Evolutionary conservation across 2,113 vertebrate species (phyloP).

Genomic region (Semicossyphus pulcher): DNA sequence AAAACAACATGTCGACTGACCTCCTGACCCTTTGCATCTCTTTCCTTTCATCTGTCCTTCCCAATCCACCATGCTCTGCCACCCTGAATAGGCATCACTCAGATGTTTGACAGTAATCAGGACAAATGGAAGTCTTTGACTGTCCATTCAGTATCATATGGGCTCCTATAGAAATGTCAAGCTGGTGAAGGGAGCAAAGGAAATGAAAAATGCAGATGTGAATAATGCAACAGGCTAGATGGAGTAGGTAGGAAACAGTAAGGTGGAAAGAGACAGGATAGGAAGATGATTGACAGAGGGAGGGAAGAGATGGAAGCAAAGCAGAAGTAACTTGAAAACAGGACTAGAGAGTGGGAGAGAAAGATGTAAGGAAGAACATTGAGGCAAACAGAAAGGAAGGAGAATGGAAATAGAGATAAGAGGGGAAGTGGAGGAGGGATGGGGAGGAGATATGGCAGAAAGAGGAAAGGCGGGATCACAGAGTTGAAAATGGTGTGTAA

Average conservation of each 20-base stretch:
- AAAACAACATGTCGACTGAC: conserved; percentile 59
- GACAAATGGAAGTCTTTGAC: conserved; percentile 57
- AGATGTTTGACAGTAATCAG: conserved; percentile 65
- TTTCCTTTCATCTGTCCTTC: conserved; percentile 44
- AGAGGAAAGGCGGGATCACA: conserved; percentile 28
- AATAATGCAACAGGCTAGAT: conserved; percentile 69
- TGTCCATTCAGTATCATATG: conserved; percentile 38
- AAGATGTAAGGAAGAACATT: neutral
- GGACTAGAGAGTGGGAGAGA: conserved; percentile 16
- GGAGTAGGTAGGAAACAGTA: conserved; percentile 34
- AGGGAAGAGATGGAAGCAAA: conserved; percentile 27
- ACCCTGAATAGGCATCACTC: conserved; percentile 64
- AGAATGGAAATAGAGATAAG: conserved; percentile 43
- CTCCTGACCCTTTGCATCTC: conserved; percentile 50
- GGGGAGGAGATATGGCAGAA: conserved; percentile 10
- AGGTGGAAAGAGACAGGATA: conserved; percentile 12
- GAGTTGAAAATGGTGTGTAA: conserved; percentile 37
- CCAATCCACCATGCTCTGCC: conserved; percentile 49
- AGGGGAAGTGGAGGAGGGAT: conserved; percentile 22
- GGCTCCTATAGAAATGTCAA: conserved; percentile 47
- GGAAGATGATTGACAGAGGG: conserved; percentile 59
- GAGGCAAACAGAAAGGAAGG: neutral
- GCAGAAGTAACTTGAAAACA: conserved; percentile 25
- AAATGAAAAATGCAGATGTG: conserved; percentile 54
- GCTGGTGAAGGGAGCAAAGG: conserved; percentile 4